Base-by-base conservation (phyloP, 2,797 vertebrate genomes). In the Pampus argenteus region DNA sequence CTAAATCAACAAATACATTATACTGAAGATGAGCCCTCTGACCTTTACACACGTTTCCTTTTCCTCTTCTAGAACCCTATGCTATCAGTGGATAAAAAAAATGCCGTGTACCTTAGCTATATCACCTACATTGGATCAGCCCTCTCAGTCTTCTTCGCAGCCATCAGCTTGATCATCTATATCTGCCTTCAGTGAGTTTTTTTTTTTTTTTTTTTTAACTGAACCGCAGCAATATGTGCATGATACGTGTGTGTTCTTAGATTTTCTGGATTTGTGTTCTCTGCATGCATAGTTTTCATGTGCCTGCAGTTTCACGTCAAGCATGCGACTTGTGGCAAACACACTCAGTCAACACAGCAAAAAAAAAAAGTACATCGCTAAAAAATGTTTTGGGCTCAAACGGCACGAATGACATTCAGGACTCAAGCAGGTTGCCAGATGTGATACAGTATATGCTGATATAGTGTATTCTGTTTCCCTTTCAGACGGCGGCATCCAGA, bases 81-180 rank as follows among this genome's bases (percentile, higher is more conserved):
- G 0, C 2, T 84, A 31, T 47, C 62, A n/a, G 68, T 92, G 62
- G 78, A 66, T 66, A 6, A 62, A 47, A 17, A 0, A 0, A 51
- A 87, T 1, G 66, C 78, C 2, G 18, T 9, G n/a, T 58, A 17
- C 15, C 86, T 95, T 0, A 83, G 22, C 76, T 92, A 91, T 18
- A 90, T 95, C 74, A 88, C 88, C 52, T 92, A 91, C 31, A 6
- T 83, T 4, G 94, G 94, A 23, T 94, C 93, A 13, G 75, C 78
- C 1, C 70, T 94, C 17, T 94, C 94, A 0, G 58, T 86, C 15
- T 0, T 92, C 67, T 93, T 93, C 55, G 74, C 89, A 6, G n/a
- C 81, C 54, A 44, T 91, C 49, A 87, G 84, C 71, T 65, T 95
- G 20, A 69, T 93, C 62, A 49, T 93, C 64, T 92, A 88, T 44